Conservation (phyloP, 2,888 invertebrate species). For the Tetragnatha montana region DNA sequence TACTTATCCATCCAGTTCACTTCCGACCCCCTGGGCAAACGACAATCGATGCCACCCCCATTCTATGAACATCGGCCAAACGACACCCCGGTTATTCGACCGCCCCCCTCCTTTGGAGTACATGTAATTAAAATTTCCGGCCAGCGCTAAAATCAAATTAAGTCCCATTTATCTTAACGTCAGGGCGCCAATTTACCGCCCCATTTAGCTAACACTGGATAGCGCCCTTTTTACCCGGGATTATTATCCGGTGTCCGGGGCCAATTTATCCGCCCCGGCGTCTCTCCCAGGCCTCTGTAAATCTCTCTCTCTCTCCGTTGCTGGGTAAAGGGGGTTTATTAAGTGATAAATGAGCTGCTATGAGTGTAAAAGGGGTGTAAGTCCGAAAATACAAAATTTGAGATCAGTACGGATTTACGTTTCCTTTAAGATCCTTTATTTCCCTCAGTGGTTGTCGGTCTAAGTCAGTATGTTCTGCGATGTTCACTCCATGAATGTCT, state of each 20-base stretch:
- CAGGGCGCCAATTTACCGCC: slow-evolving; percentile 57
- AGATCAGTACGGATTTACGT: too few relatives aligned
- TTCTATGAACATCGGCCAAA: slow-evolving; percentile 32
- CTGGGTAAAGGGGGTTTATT: slow-evolving; percentile 47
- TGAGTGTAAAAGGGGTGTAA: too few relatives aligned
- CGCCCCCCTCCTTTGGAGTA: slow-evolving; percentile 50
- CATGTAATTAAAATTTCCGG: slow-evolving; percentile 63
- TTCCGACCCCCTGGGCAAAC: neutral
- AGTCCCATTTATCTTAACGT: slow-evolving; percentile 62
- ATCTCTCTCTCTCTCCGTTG: slow-evolving; percentile 43
- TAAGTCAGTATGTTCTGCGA: too few relatives aligned
- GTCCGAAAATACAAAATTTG: too few relatives aligned
- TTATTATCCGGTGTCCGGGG: slow-evolving; percentile 40
- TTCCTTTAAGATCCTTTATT: too few relatives aligned
- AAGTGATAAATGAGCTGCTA: slow-evolving; percentile 36
- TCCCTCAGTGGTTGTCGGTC: too few relatives aligned
- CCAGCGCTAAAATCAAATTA: slow-evolving; percentile 65
- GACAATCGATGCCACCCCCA: slow-evolving; percentile 38
- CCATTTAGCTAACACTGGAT: slow-evolving; percentile 52
- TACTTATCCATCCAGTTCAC: neutral
- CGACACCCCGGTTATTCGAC: slow-evolving; percentile 55
- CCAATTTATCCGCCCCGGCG: slow-evolving; percentile 31
- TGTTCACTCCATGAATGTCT: too few relatives aligned
- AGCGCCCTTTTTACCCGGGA: slow-evolving; percentile 36
- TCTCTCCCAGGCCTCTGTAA: slow-evolving; percentile 13